These are phyloP conservation scores for Catharus bicknelli DNA, from an alignment of 2,113 vertebrate genomes.

Conservation along the genomic window DNA sequence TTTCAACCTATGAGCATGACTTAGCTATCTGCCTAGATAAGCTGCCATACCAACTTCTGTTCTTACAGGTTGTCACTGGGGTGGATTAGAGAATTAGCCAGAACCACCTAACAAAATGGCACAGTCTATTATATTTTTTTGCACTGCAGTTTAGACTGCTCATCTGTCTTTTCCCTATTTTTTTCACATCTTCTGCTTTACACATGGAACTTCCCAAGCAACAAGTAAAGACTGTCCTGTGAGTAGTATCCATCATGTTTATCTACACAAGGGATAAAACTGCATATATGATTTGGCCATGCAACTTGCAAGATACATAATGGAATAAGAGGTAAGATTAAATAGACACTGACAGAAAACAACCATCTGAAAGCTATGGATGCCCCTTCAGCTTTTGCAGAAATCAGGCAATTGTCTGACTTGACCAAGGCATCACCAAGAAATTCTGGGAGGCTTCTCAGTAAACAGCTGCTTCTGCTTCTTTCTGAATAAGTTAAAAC, in stretches of 20 bases:
- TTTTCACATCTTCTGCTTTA: rapidly evolving
- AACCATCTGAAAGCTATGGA: background rate
- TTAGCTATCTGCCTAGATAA: background rate
- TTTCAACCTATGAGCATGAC: background rate
- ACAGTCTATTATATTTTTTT: background rate
- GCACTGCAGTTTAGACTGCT: background rate
- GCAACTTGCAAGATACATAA: background rate
- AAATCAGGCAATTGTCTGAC: background rate
- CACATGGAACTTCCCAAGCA: background rate
- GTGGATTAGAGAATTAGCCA: background rate
- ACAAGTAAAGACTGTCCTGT: background rate
- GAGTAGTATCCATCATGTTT: background rate
- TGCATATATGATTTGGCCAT: background rate
- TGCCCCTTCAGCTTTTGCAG: background rate
- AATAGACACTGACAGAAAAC: background rate
- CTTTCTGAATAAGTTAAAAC: background rate
- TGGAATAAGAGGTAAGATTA: background rate
- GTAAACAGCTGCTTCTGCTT: background rate
- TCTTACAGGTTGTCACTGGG: rapidly evolving
- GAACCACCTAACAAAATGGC: background rate
- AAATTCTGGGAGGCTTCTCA: background rate
- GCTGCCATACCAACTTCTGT: too few relatives aligned
- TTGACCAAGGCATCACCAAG: background rate
- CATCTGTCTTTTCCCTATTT: background rate
- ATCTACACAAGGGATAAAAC: too few relatives aligned